phyloP scores from a whole-genome alignment of 2,113 vertebrate genomes.

The Lycaon pictus region DNA sequence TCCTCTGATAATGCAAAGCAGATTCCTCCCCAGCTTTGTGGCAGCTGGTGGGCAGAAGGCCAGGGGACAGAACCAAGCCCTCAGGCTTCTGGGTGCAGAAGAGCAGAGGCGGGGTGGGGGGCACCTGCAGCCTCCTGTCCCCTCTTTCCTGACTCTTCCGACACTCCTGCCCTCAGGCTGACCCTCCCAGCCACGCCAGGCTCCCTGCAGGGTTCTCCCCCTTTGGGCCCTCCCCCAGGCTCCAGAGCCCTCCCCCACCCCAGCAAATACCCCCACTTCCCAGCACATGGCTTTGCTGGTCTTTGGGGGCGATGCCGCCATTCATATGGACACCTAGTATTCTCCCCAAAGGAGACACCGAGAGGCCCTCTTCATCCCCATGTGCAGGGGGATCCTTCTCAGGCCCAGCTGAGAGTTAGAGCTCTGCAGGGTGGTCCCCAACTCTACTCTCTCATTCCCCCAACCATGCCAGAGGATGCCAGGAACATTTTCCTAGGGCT shows the following conservation, averaged over 20 bases:
- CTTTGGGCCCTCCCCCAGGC: background rate
- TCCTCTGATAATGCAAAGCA: slow-evolving; percentile 76
- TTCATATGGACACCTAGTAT: background rate
- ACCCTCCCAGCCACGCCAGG: background rate
- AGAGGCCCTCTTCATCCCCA: background rate
- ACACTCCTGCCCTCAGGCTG: background rate
- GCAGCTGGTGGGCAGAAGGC: slow-evolving; percentile 79
- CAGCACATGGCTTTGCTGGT: background rate
- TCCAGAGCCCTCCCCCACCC: background rate
- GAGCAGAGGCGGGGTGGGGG: background rate
- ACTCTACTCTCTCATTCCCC: background rate
- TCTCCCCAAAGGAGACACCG: background rate
- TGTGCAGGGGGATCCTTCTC: background rate
- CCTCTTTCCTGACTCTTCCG: background rate
- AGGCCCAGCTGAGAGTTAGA: background rate
- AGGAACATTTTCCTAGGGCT: slow-evolving; percentile 19
- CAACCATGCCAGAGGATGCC: background rate
- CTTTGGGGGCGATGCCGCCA: background rate
- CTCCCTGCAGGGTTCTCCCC: background rate
- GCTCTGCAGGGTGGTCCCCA: background rate
- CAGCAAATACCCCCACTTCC: background rate
- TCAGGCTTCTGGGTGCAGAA: background rate
- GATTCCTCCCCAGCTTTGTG: slow-evolving; percentile 51
- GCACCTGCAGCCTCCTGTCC: background rate
- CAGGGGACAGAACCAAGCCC: slow-evolving; percentile 11